phyloP scores from a whole-genome alignment of 2,113 vertebrate species.

The Clarias magur region DNA sequence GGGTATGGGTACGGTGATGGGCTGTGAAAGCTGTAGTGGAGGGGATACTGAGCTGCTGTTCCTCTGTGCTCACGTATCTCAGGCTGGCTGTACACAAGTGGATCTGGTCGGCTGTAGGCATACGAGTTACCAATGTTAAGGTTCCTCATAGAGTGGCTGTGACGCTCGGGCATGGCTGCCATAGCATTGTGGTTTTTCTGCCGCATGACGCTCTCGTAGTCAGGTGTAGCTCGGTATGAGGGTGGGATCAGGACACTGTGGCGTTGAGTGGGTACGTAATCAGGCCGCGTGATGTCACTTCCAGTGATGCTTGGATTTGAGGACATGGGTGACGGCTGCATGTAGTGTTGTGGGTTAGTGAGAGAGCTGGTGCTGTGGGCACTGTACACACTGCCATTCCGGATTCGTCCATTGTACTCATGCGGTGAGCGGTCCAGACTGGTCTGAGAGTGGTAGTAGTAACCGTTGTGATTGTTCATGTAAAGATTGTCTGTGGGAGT shows the following conservation, averaged over 20 bases:
- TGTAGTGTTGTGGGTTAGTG: conserved; percentile 89
- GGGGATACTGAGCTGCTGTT: conserved; percentile 76
- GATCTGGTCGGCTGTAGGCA: conserved; percentile 90
- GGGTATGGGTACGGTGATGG: conserved; percentile 87
- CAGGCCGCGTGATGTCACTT: conserved; percentile 86
- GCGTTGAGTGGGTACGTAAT: conserved; percentile 88
- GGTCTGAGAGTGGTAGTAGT: conserved; percentile 95
- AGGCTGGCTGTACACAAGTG: conserved; percentile 95
- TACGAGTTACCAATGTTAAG: conserved; percentile 91
- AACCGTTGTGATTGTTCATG: conserved; percentile 91
- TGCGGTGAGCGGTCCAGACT: conserved; percentile 88
- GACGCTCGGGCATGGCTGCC: conserved; percentile 78
- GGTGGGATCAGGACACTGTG: conserved; percentile 93
- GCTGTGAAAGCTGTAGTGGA: conserved; percentile 93
- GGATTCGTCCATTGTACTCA: conserved; percentile 85
- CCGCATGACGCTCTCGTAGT: conserved; percentile 96
- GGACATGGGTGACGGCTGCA: conserved; percentile 94
- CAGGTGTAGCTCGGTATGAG: conserved; percentile 92
- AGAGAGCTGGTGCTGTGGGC: conserved; percentile 96
- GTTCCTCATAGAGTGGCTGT: conserved; percentile 94
- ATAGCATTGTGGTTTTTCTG: conserved; percentile 83
- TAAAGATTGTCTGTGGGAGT: conserved; percentile 89
- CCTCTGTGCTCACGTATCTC: conserved; percentile 88
- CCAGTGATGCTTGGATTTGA: conserved; percentile 96
- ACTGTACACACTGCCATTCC: conserved; percentile 95